Conservation (phyloP, 2,888 invertebrate genomes). For the Hyposoter dolosus region DNA sequence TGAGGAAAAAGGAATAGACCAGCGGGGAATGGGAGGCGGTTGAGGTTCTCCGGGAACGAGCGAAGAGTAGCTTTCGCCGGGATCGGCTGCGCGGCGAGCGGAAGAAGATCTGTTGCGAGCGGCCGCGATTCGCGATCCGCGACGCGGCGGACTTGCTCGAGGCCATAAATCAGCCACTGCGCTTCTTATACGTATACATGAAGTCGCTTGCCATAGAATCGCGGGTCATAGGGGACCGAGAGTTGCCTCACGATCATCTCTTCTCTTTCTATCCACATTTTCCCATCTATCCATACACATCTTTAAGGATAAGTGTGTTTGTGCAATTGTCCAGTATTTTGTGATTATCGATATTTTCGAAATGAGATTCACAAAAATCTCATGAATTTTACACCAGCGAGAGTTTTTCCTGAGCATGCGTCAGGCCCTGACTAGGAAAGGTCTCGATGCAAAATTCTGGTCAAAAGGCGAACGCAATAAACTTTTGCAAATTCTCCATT, state of each 20-base stretch:
- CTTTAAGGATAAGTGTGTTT: not conserved
- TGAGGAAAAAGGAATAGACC: not conserved
- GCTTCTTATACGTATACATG: slow-evolving; percentile 79
- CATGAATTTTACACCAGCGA: too few species aligned
- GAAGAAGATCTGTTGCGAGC: slow-evolving; percentile 74
- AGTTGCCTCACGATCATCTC: slow-evolving; percentile 46
- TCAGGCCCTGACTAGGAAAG: too few species aligned
- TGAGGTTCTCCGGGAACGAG: slow-evolving; percentile 42
- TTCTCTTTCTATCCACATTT: slow-evolving; percentile 13
- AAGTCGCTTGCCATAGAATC: slow-evolving; percentile 76
- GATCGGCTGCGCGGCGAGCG: slow-evolving; percentile 54
- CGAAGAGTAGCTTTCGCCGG: slow-evolving; percentile 67
- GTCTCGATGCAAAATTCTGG: not conserved
- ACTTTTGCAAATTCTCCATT: not conserved
- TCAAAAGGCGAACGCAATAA: not conserved
- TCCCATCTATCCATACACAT: not conserved
- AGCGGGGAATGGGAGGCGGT: slow-evolving; percentile 10
- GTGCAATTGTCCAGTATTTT: not conserved
- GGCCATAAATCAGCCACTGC: slow-evolving; percentile 81
- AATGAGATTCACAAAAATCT: not conserved
- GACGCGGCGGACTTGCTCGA: slow-evolving; percentile 60
- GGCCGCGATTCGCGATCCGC: slow-evolving; percentile 66
- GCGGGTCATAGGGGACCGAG: slow-evolving; percentile 66
- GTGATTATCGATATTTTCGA: not conserved
- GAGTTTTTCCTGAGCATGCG: too few species aligned